Conservation (phyloP, 2,888 invertebrate species). For the Darwinula stevensoni region DNA sequence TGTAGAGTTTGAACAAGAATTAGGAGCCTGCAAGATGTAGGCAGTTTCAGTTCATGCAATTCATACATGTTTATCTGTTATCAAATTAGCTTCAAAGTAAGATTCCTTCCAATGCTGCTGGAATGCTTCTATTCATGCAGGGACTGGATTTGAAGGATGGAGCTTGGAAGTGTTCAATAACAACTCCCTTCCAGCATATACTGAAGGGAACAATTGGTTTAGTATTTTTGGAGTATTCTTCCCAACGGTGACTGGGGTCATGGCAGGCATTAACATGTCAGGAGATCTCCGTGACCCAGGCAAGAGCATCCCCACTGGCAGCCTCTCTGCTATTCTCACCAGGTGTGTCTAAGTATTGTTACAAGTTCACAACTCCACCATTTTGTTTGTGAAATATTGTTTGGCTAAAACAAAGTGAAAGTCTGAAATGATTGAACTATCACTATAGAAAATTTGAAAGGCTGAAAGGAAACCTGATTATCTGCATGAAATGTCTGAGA, state of each 20-base stretch:
- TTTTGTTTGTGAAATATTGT: no score
- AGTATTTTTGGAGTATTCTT: conserved; percentile 91
- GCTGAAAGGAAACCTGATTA: no score
- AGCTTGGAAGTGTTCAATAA: conserved; percentile 39
- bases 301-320: conserved; percentile 74
- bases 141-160: conserved; percentile 60
- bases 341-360: not conserved
- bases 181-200: conserved; percentile 51
- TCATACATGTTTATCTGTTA: no score
- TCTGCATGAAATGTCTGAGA: no score
- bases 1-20: no score
- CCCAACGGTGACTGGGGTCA: conserved; percentile 81
- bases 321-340: conserved; percentile 35
- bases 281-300: conserved; percentile 77
- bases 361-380: no score
- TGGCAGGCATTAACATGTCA: conserved; percentile 96
- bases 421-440: no score
- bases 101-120: no score
- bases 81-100: conserved; percentile 3
- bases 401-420: no score
- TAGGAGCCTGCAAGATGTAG: no score
- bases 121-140: conserved; percentile 20
- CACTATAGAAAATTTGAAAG: no score
- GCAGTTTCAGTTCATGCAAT: no score
- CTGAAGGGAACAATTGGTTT: conserved; percentile 62